These are phyloP conservation scores for Hydrolagus colliei DNA, from an alignment of 2,797 vertebrate species.

Conservation along the genomic window DNA sequence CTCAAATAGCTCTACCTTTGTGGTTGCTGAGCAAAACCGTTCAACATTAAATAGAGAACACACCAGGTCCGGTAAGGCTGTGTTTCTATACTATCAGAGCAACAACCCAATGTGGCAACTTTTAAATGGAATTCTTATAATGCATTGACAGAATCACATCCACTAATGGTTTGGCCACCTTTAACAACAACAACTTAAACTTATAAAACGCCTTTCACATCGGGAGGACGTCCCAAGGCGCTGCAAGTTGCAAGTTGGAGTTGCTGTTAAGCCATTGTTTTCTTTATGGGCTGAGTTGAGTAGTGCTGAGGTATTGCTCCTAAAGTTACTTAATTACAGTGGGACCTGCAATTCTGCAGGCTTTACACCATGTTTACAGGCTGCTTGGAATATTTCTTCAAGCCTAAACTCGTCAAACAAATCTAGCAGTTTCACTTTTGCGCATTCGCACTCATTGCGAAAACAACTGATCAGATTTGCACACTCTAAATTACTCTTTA, in stretches of 20 bases:
- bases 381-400: conserved; percentile 3
- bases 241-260: no score
- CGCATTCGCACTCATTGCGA: background rate
- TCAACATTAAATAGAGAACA: background rate
- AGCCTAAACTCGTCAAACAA: background rate
- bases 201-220: no score
- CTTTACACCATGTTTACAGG: background rate
- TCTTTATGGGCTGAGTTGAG: background rate
- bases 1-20: conserved; percentile 16
- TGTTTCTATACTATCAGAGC: background rate
- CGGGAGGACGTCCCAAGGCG: no score
- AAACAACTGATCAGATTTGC: background rate
- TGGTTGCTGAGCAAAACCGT: background rate
- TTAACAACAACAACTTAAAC: no score
- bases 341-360: background rate
- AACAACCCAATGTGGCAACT: background rate
- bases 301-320: background rate
- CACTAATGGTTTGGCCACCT: background rate
- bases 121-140: background rate
- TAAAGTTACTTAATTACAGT: background rate
- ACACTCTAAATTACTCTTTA: background rate
- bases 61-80: background rate
- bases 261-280: background rate
- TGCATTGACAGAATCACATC: background rate
- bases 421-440: conserved; percentile 3